These are phyloP conservation scores for Gisinianus flammeolus DNA, from an alignment of 2,888 invertebrate genomes.

Conservation along the genomic window DNA sequence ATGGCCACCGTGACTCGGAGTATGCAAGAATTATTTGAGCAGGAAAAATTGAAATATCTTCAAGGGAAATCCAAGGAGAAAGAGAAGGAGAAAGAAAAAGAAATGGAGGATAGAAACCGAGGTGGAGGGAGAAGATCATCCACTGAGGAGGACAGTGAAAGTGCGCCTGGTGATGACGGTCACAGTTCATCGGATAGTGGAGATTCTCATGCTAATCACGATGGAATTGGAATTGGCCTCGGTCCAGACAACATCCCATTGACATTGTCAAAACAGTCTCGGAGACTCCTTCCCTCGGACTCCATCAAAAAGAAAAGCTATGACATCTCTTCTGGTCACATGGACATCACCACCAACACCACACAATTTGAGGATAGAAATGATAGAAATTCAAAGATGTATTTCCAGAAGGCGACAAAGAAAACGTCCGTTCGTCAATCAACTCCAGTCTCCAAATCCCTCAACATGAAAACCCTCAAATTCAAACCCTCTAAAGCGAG, in stretches of 20 bases:
- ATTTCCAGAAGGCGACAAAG: background rate
- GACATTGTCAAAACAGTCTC: no score
- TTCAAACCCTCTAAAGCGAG: background rate
- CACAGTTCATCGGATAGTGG: background rate
- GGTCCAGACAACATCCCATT: no score
- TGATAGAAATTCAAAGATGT: no score
- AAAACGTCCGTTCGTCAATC: background rate
- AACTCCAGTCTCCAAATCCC: background rate
- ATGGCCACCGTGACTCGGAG: conserved; percentile 14
- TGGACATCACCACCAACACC: no score
- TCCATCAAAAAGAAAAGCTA: no score
- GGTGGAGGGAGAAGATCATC: no score
- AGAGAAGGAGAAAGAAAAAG: background rate
- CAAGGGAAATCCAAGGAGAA: background rate
- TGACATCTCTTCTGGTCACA: no score
- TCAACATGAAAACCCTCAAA: background rate
- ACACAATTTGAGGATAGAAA: no score
- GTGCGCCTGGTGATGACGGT: background rate
- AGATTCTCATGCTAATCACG: no score
- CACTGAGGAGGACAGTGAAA: background rate
- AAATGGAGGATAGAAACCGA: background rate
- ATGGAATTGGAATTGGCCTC: no score
- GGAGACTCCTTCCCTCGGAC: no score
- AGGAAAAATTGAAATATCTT: conserved; percentile 24
- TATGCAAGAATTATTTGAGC: conserved; percentile 27